Evolutionary conservation across 2,797 vertebrate species (phyloP).

Genomic region (Enoplosus armatus): DNA sequence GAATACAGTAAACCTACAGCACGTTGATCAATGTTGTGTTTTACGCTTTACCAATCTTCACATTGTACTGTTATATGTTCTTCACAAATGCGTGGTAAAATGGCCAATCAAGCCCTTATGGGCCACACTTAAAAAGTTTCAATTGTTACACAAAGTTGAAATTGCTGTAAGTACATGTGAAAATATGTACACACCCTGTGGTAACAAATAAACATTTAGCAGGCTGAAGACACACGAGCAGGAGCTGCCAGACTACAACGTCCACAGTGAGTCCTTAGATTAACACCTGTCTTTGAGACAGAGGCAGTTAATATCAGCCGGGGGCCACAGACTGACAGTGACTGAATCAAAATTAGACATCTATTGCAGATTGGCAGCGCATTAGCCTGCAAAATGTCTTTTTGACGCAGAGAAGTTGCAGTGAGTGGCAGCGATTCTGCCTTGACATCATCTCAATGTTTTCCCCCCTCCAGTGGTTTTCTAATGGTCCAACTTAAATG

Average conservation of each 20-base stretch:
- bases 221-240: neutral
- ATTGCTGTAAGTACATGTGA: too few relatives aligned
- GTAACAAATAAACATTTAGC: conserved; percentile 12
- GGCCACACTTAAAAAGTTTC: too few relatives aligned
- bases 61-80: too few relatives aligned
- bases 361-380: conserved; percentile 60
- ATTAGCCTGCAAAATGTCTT: conserved; percentile 68
- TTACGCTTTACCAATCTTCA: too few relatives aligned
- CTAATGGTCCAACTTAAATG: conserved; percentile 62
- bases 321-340: conserved; percentile 57
- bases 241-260: conserved; percentile 35
- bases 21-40: too few relatives aligned
- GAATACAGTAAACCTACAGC: too few relatives aligned
- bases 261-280: conserved; percentile 43
- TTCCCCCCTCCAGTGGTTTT: conserved; percentile 59
- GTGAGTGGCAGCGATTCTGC: conserved; percentile 55
- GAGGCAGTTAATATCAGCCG: conserved; percentile 53
- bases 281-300: conserved; percentile 59
- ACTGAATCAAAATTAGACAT: conserved; percentile 70
- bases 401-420: conserved; percentile 38
- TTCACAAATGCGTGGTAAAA: too few relatives aligned
- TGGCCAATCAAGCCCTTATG: too few relatives aligned
- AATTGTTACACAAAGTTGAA: too few relatives aligned
- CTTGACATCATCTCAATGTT: conserved; percentile 59
- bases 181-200: too few relatives aligned